Conservation (phyloP, 2,797 vertebrate genomes). For the Pogonophryne albipinna region DNA sequence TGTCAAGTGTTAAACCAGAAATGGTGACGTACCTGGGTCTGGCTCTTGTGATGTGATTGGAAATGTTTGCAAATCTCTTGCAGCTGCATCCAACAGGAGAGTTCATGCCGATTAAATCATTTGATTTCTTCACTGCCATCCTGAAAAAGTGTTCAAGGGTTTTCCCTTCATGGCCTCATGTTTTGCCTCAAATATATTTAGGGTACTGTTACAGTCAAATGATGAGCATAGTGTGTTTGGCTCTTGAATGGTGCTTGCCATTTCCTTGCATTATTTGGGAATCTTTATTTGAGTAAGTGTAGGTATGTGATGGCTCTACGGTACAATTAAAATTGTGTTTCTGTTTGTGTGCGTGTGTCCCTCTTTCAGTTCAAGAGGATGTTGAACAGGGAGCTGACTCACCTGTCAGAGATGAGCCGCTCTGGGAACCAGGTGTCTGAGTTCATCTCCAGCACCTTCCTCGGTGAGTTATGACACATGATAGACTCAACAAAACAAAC, state of each 20-base stretch:
- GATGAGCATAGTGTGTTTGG: neutral
- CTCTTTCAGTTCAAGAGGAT: constrained; percentile 97
- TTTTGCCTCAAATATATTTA: neutral
- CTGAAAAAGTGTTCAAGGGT: neutral
- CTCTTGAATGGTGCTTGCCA: constrained; percentile 11
- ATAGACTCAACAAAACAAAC: constrained; percentile 1
- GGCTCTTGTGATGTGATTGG: constrained; percentile 25
- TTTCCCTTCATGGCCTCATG: neutral
- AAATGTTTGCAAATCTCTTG: constrained; percentile 10
- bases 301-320: neutral
- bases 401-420: constrained; percentile 98
- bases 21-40: constrained; percentile 29
- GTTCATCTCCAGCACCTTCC: constrained; percentile 97
- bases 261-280: constrained; percentile 13
- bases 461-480: constrained; percentile 88
- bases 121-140: constrained; percentile 14
- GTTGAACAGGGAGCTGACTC: constrained; percentile 97
- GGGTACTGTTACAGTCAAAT: neutral
- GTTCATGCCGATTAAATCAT: neutral
- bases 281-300: constrained; percentile 2
- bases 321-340: constrained; percentile 20
- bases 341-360: constrained; percentile 64
- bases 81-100: neutral
- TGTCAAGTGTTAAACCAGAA: constrained; percentile 7
- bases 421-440: constrained; percentile 99